Conservation (phyloP, 2,797 vertebrate species). For the Gallirallus australis region DNA sequence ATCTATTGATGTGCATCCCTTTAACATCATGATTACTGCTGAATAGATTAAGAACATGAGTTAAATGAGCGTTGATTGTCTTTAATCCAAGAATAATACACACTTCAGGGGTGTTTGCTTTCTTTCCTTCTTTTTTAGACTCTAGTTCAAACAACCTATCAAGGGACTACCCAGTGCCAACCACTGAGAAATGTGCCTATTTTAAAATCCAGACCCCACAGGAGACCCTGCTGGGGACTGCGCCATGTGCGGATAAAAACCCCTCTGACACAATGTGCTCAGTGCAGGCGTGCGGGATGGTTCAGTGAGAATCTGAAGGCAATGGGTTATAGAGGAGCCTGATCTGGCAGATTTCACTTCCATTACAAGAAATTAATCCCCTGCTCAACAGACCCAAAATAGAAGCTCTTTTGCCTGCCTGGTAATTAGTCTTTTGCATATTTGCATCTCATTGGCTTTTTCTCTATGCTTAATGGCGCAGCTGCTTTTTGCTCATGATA, state of each 20-base stretch:
- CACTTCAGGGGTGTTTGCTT: neutral
- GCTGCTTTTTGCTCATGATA: constrained; percentile 37
- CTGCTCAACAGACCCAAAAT: constrained; percentile 20
- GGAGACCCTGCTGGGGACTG: neutral
- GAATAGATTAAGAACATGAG: neutral
- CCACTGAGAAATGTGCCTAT: neutral
- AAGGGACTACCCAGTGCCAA: neutral
- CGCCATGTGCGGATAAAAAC: neutral
- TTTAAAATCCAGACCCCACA: neutral
- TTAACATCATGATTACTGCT: neutral
- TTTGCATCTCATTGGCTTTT: constrained; percentile 48
- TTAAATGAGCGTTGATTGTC: neutral
- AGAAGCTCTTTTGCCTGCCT: constrained; percentile 4
- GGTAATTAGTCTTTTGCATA: constrained; percentile 33
- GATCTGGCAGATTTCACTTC: constrained; percentile 6
- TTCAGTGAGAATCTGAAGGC: neutral
- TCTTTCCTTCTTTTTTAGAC: neutral
- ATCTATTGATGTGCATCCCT: neutral
- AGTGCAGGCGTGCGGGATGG: neutral
- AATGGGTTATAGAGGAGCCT: neutral
- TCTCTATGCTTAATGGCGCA: neutral
- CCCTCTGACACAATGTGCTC: neutral
- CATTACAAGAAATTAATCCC: constrained; percentile 36
- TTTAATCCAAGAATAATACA: neutral
- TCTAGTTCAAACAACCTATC: neutral